These are phyloP conservation scores for Ephydatia muelleri DNA, from an alignment of 37 sponge, comb jelly and placozoan genomes.

Conservation along the genomic window DNA sequence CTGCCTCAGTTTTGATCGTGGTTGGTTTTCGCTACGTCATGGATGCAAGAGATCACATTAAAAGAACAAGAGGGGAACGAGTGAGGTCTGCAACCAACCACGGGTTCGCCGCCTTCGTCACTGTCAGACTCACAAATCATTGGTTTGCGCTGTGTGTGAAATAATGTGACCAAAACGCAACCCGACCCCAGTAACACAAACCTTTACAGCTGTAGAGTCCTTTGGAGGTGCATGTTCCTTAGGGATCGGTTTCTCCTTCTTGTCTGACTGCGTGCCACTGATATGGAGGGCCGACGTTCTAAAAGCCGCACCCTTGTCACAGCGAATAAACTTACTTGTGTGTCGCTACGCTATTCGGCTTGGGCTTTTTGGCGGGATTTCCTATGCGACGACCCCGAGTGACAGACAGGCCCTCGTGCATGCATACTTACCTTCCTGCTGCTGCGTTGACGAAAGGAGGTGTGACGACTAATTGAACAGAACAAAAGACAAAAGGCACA, in stretches of 20 bases:
- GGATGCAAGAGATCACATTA: background rate
- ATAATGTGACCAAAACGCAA: background rate
- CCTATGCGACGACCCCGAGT: background rate
- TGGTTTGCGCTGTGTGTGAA: slow-evolving; percentile 28
- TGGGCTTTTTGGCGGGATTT: background rate
- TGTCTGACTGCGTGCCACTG: background rate
- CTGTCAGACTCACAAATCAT: slow-evolving; percentile 71
- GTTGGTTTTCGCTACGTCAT: background rate
- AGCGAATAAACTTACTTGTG: slow-evolving; percentile 2
- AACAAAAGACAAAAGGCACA: background rate
- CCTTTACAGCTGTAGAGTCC: background rate
- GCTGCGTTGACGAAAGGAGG: background rate
- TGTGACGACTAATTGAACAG: background rate
- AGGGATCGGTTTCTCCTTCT: background rate
- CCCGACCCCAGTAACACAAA: background rate
- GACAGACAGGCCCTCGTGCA: background rate
- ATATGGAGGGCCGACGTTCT: background rate
- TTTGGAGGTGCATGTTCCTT: background rate
- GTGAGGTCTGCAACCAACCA: slow-evolving; percentile 5
- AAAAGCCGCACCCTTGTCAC: background rate
- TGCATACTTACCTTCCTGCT: background rate
- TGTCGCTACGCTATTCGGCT: background rate
- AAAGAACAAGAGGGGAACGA: too few relatives aligned
- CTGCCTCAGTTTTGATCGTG: background rate
- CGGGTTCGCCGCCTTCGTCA: slow-evolving; percentile 52